Evolutionary conservation across 2,888 invertebrate genomes (phyloP), one percentile per base, ranked within the genome.

Genomic region (Tachina fera): DNA sequence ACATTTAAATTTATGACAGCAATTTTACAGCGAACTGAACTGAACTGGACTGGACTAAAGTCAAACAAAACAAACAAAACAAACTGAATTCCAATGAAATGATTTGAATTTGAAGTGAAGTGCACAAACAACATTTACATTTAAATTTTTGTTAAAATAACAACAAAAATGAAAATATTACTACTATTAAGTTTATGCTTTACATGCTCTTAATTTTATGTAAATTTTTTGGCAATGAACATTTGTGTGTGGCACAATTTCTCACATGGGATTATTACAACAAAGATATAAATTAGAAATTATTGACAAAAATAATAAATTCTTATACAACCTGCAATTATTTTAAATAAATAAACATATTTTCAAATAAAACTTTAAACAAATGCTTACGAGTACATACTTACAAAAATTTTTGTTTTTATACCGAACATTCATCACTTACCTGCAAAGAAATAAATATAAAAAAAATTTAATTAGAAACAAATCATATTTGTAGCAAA

Each of bases 1-100:
- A 45, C 19, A 83, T 83, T 67, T 72, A 47, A 77, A 83, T 72
- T 83, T 83, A 83, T 77, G 83, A 67, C 72, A 67, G 58, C 56
- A 58, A 77, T 71, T 65, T 70, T 65, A 82, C 16, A 58, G 65
- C 71, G 60, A 19, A 60, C 22, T 63, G 41, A 75, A 80, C 41
- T 58, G 13, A 45, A 53, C 56, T 49, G 19, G 19, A 77, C 3
- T 16, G 19, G 43, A 31, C 31, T 31, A 31, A 0, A 31, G 6
- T 6, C 31, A 31, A 31, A 31, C 31, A 31, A 31, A 31, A 2
- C 2, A 31, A 58, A 71, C 70, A 67, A 19, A 58, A 13, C 56
- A 22, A 75, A 80, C 41, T 58, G 13, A 45, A 53, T 47, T 49
- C 14, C 19, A 77, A 3, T 16, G 19, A 56, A 11, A 1, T 53